Base-by-base conservation (phyloP, 2,797 vertebrate genomes). In the Hydrocynus forskahlii region DNA sequence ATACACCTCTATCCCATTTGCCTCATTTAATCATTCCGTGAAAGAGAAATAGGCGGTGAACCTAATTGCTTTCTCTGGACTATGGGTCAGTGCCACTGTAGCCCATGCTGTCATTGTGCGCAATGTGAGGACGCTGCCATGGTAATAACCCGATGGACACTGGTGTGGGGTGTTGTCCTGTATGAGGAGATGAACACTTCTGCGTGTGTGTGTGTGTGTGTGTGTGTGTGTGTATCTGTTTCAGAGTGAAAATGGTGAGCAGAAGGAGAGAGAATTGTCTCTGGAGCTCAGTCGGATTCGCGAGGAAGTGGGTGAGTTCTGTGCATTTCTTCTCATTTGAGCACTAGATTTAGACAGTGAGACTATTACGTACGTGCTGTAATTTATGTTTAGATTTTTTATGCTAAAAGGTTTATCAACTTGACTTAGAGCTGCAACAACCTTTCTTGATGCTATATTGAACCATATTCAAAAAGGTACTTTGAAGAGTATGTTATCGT, bases 241-340 rank as follows among this genome's bases (percentile, higher is more conserved):
- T 90, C 95, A 99, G 98, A 97, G 89, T 89, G 95, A 96, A 93
- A 93, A 91, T 75, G 87, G 94, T 79, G 93, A 96, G 84, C 94
- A 94, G 88, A 96, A 96, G 92, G 93, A 95, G 89, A 94, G 92
- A 86, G 94, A 96, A 73, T 88, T 99, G 88, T 94, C 89, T n/a
- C 35, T 92, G 76, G 95, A 98, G 87, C 95, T 99, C 86, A 92
- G 94, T 83, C 95, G 91, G 87, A 95, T 98, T 92, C 95, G 90
- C 92, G 94, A 97, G 88, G 96, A 99, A 95, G 94, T 96, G 86
- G 96, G 98, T 99, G 93, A 96, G 97, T 95, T 85, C 1, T 68
- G 2, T 78, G 2, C 38, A 16, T 55, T 16, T 60, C 19, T 55
- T 59, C 59, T 19, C 17, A 13, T 6, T 70, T 43, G 2, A 50